A percentile compares a stretch with the other conserved stretches of the same genome.
Evolutionary conservation across 2,113 vertebrate species (phyloP).

Genomic region (Melanostigma gelatinosum): DNA sequence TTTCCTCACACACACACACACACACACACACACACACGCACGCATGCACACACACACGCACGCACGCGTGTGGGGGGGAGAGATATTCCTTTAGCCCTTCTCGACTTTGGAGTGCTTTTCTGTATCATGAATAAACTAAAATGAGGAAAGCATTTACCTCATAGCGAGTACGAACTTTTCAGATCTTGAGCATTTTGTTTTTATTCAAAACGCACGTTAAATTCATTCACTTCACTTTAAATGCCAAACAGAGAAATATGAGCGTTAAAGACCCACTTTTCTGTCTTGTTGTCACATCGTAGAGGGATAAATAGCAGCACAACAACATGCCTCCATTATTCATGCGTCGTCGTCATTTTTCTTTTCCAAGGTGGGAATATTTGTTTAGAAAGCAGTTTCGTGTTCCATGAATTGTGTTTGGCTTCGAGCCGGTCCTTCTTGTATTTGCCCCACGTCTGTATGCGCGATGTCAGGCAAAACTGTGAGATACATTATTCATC

Average conservation of each 20-base stretch:
- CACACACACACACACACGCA: slow-evolving; percentile 3
- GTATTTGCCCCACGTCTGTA: background rate
- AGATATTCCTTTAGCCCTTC: slow-evolving; percentile 28
- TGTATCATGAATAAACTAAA: slow-evolving; percentile 13
- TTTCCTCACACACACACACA: slow-evolving; percentile 37
- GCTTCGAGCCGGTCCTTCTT: background rate
- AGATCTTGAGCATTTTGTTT: background rate
- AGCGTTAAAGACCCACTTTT: background rate
- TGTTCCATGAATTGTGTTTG: background rate
- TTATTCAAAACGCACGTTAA: slow-evolving; percentile 12
- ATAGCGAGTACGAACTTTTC: background rate
- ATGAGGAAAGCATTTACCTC: background rate
- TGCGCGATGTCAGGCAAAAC: slow-evolving; percentile 12
- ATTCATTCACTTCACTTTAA: background rate
- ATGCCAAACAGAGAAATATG: background rate
- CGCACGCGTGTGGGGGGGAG: background rate
- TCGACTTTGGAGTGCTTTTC: slow-evolving; percentile 41
- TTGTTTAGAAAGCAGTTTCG: background rate
- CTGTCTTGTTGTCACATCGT: background rate
- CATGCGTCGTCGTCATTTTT: background rate
- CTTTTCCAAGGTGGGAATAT: background rate
- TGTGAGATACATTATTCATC: slow-evolving; percentile 44
- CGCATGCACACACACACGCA: slow-evolving; percentile 13
- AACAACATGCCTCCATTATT: background rate
- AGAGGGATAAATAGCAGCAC: background rate